Percentiles rank a stretch among this genome's conserved stretches.
Evolutionary conservation across 2,113 vertebrate species (phyloP).

Genomic region (Ailurus styani): DNA sequence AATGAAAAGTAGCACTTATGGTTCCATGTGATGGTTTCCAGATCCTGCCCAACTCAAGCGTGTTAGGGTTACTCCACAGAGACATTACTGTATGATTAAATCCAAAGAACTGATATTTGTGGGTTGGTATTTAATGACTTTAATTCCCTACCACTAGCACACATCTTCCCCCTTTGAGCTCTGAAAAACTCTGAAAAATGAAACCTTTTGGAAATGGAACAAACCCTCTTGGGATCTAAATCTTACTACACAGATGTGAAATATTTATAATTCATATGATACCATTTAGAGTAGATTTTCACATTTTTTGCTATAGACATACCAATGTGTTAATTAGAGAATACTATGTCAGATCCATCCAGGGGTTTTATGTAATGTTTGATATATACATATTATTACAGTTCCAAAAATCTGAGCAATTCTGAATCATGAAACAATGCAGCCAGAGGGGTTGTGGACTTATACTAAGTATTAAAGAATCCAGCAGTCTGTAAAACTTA

Average conservation of each 20-base stretch:
- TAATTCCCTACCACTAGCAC: slow-evolving; percentile 11
- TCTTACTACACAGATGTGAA: not conserved
- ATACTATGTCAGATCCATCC: not conserved
- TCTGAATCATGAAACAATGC: not conserved
- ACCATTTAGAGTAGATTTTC: not conserved
- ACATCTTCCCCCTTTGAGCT: not conserved
- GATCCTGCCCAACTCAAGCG: not conserved
- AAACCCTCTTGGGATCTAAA: not conserved
- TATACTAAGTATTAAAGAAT: not conserved
- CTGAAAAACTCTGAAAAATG: slow-evolving; percentile 8
- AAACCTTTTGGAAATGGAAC: not conserved
- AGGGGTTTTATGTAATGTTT: not conserved
- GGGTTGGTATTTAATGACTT: slow-evolving; percentile 14
- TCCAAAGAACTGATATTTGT: not conserved
- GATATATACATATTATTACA: not conserved
- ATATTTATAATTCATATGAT: not conserved
- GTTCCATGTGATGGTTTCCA: not conserved
- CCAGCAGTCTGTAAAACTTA: not conserved
- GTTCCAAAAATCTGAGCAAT: not conserved
- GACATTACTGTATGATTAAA: not conserved
- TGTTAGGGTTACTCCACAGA: not conserved
- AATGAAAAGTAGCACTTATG: not conserved
- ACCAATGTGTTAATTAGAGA: not conserved
- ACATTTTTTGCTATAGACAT: not conserved
- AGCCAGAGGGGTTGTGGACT: not conserved